These are phyloP conservation scores for Amphilophus citrinellus DNA, from an alignment of 2,113 vertebrate species.

Conservation along the genomic window DNA sequence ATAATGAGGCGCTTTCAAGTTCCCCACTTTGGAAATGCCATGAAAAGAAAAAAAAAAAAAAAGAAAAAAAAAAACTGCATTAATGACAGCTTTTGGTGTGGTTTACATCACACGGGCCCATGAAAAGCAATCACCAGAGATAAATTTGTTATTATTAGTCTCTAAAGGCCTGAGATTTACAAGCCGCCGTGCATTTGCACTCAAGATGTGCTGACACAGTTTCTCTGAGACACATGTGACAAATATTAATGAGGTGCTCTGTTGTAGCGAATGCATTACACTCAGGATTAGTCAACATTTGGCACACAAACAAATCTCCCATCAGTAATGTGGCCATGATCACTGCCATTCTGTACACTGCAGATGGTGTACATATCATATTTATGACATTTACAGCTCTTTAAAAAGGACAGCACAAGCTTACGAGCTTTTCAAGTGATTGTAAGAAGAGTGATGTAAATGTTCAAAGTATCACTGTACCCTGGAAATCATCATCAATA, in stretches of 20 bases:
- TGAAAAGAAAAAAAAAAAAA: background rate
- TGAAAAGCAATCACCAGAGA: conserved; percentile 70
- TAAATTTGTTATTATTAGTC: conserved; percentile 79
- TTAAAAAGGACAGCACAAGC: conserved; percentile 13
- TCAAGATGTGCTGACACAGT: conserved; percentile 76
- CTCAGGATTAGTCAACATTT: conserved; percentile 42
- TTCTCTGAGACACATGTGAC: conserved; percentile 62
- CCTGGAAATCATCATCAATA: background rate
- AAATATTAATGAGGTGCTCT: conserved; percentile 59
- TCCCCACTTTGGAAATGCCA: conserved; percentile 68
- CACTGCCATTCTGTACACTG: background rate
- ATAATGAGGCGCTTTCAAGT: conserved; percentile 81
- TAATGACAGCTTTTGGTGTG: conserved; percentile 81
- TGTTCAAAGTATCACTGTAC: background rate
- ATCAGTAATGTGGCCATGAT: background rate
- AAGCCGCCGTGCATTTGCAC: conserved; percentile 64
- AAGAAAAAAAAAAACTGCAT: conserved; percentile 44
- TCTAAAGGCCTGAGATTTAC: conserved; percentile 69
- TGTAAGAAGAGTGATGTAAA: background rate
- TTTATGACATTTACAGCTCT: background rate
- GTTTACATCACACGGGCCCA: conserved; percentile 73
- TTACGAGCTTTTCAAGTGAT: background rate
- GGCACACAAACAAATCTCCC: conserved; percentile 24
- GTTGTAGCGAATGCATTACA: conserved; percentile 21
- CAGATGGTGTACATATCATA: conserved; percentile 17